Evolutionary conservation across 35 echinoderm and acorn worm genomes (phyloP), one percentile per base, ranked within the genome.

Genomic region (Ophiothrix spiculata): DNA sequence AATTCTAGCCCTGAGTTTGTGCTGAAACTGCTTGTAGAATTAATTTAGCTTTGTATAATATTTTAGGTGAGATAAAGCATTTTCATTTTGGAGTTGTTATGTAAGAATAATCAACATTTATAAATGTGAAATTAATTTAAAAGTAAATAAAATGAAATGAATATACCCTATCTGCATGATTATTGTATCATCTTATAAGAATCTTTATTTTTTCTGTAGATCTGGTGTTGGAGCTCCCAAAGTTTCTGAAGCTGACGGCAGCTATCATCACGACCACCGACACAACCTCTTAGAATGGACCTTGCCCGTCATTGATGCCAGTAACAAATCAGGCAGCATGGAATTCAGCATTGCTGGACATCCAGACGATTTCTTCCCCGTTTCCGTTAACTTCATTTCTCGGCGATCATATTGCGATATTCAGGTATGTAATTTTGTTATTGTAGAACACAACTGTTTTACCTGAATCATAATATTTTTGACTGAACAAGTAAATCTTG

Each of bases 361-460:
- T 37, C 95, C 95, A 4, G 91, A 97, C 46, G 95, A 97, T 75
- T 97, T 97, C 88, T 97, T 97, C 85, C 95, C 95, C n/a, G 91
- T 97, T 23, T 82, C 88, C 45, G 91, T 97, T 86, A 90, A 39
- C 38, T 97, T 97, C 75, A 88, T 97, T 49, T 93, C 95, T 36
- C 88, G 84, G 63, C 93, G 86, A 56, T 93, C 95, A 17, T 97
- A 91, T 86, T 97, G 95, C 91, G 88, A 97, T 82, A 86, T 97
- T 64, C 88, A 97, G 95, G 95, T 97, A 84, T 82, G 79, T 69
- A 1, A 28, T 31, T 37, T 38, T n/a, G n/a, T n/a, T n/a, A n/a
- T n/a, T n/a, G n/a, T n/a, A n/a, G n/a, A n/a, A n/a, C n/a, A n/a
- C n/a, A n/a, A n/a, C 56, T 28, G 28, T 63, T 63, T n/a, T 1